phyloP scores from a whole-genome alignment of 2,797 vertebrate genomes.

The Aulostomus chinensis region DNA sequence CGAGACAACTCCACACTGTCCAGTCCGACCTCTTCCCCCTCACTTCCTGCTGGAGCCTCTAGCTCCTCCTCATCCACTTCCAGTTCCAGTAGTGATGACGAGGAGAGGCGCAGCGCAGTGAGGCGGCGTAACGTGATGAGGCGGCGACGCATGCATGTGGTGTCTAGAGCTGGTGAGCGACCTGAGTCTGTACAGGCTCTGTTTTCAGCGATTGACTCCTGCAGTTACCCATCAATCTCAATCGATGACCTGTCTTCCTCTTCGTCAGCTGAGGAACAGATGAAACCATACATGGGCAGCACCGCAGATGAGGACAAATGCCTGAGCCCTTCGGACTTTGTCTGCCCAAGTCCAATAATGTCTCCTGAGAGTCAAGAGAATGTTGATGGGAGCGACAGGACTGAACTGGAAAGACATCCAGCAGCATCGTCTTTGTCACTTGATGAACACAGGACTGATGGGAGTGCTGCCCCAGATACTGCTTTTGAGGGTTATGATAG shows the following conservation, averaged over 20 bases:
- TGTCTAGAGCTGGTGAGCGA: slow-evolving; percentile 81
- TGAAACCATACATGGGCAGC: slow-evolving; percentile 22
- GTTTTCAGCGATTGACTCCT: slow-evolving; percentile 88
- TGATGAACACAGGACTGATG: slow-evolving; percentile 48
- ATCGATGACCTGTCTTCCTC: slow-evolving; percentile 87
- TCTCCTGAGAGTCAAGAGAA: slow-evolving; percentile 63
- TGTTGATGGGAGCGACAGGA: slow-evolving; percentile 40
- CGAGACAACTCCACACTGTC: slow-evolving; percentile 90
- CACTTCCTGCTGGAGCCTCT: slow-evolving; percentile 83
- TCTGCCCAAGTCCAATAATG: slow-evolving; percentile 66
- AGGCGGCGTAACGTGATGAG: slow-evolving; percentile 87
- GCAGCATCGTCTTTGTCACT: slow-evolving; percentile 20
- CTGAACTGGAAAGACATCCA: slow-evolving; percentile 30
- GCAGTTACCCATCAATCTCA: slow-evolving; percentile 91
- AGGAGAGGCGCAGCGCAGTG: slow-evolving; percentile 82
- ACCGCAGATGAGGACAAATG: slow-evolving; percentile 52
- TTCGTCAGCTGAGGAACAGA: slow-evolving; percentile 71
- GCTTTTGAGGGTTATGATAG: slow-evolving; percentile 42
- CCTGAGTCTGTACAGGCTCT: slow-evolving; percentile 77
- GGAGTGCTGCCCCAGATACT: slow-evolving; percentile 1
- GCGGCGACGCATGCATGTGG: slow-evolving; percentile 80
- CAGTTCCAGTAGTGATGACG: slow-evolving; percentile 90
- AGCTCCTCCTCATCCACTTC: slow-evolving; percentile 88
- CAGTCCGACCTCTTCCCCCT: slow-evolving; percentile 82
- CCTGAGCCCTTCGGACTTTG: slow-evolving; percentile 63